phyloP scores from a whole-genome alignment of 2,797 vertebrate genomes.

The Catamblyrhynchus diadema region DNA sequence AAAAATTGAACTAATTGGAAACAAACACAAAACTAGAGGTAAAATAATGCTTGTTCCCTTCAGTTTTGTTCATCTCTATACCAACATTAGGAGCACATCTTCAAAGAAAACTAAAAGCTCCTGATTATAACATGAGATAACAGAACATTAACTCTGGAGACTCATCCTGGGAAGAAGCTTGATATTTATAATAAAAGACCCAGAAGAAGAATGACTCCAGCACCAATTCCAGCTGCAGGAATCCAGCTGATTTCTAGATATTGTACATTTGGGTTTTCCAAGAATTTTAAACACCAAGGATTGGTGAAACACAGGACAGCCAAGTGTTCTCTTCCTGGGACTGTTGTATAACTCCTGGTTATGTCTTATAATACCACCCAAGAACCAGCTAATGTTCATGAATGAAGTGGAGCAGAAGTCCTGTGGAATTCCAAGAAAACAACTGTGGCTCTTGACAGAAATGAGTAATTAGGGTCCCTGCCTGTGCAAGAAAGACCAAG shows the following conservation, averaged over 20 bases:
- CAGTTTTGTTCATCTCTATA: neutral
- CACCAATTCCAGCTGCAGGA: neutral
- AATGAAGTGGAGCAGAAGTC: neutral
- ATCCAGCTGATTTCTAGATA: neutral
- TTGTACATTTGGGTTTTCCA: neutral
- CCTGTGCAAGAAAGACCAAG: neutral
- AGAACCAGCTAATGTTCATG: neutral
- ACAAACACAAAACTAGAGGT: neutral
- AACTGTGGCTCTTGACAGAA: neutral
- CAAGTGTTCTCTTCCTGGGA: neutral
- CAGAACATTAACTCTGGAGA: neutral
- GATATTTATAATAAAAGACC: neutral
- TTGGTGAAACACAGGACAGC: neutral
- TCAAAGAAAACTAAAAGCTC: neutral
- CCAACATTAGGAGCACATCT: neutral
- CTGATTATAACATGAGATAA: neutral
- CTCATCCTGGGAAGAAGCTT: neutral
- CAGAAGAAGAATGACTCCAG: neutral
- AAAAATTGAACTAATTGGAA: neutral
- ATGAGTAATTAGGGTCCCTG: neutral
- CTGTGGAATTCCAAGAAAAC: neutral
- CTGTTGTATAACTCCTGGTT: neutral
- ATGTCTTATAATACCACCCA: rapidly evolving
- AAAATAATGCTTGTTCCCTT: neutral
- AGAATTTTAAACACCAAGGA: neutral